Evolutionary conservation across 2,113 vertebrate genomes (phyloP).

Genomic region (Dicerorhinus sumatrensis): DNA sequence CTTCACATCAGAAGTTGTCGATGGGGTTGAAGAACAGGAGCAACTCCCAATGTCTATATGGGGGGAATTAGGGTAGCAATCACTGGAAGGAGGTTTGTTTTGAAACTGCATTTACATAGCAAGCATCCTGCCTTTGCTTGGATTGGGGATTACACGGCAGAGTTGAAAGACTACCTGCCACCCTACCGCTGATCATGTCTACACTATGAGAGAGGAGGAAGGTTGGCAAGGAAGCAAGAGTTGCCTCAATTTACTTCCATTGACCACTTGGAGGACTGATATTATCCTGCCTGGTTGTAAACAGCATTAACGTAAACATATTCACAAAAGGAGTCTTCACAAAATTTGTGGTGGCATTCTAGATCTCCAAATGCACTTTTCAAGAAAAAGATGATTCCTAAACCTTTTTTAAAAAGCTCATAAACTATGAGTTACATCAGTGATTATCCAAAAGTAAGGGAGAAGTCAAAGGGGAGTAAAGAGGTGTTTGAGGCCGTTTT

Average conservation of each 20-base stretch:
- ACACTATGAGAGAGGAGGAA: background rate
- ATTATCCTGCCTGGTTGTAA: background rate
- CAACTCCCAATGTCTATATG: background rate
- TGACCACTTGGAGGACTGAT: background rate
- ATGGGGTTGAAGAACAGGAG: background rate
- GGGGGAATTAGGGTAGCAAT: background rate
- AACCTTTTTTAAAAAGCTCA: background rate
- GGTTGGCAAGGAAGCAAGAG: background rate
- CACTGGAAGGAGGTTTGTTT: background rate
- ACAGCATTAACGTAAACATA: background rate
- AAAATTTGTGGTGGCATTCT: background rate
- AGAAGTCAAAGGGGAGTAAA: background rate
- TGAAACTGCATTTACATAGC: background rate
- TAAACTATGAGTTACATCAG: background rate
- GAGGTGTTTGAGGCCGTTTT: background rate
- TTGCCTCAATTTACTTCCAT: background rate
- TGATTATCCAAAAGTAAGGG: background rate
- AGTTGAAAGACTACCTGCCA: background rate
- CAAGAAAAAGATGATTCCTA: background rate
- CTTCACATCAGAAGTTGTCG: background rate
- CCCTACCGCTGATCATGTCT: accelerated
- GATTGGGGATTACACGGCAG: background rate
- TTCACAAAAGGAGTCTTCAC: background rate
- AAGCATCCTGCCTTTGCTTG: background rate
- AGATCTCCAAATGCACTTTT: background rate